These are phyloP conservation scores for Volucella inflata DNA, from an alignment of 2,888 invertebrate genomes.

Conservation along the genomic window DNA sequence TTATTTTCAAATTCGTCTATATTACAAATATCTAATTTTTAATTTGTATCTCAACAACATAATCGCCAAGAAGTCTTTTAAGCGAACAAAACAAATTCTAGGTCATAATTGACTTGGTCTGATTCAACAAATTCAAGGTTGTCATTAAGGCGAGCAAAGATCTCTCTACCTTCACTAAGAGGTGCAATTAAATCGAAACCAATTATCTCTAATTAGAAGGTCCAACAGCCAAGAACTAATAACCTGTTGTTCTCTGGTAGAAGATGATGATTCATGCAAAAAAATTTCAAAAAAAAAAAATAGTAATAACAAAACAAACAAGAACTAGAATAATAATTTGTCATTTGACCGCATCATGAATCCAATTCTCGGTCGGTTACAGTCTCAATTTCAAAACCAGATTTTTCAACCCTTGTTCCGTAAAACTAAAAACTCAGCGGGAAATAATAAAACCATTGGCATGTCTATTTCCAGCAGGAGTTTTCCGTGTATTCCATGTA, in stretches of 20 bases:
- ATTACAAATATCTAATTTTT: too few relatives aligned
- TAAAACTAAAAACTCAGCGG: neutral
- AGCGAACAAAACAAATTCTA: neutral
- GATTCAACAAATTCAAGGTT: slow-evolving; percentile 18
- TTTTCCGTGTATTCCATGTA: neutral
- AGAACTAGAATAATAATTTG: too few relatives aligned
- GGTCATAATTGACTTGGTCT: slow-evolving; percentile 8
- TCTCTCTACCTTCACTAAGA: neutral
- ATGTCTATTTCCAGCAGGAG: neutral
- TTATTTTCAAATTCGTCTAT: too few relatives aligned
- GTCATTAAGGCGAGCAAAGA: neutral
- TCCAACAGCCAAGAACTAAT: neutral
- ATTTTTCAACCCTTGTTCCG: neutral
- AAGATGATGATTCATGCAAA: too few relatives aligned
- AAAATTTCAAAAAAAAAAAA: too few relatives aligned
- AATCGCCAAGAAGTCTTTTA: neutral
- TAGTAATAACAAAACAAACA: too few relatives aligned
- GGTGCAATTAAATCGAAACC: neutral
- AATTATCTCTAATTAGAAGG: slow-evolving; percentile 7
- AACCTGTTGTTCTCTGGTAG: neutral
- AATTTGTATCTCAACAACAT: too few relatives aligned
- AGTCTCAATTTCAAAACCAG: neutral
- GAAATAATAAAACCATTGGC: neutral
- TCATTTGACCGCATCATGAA: too few relatives aligned
- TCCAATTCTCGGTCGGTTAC: too few relatives aligned